These are phyloP conservation scores for Mechanitis messenoides DNA, from an alignment of 2,888 invertebrate species.

Conservation along the genomic window DNA sequence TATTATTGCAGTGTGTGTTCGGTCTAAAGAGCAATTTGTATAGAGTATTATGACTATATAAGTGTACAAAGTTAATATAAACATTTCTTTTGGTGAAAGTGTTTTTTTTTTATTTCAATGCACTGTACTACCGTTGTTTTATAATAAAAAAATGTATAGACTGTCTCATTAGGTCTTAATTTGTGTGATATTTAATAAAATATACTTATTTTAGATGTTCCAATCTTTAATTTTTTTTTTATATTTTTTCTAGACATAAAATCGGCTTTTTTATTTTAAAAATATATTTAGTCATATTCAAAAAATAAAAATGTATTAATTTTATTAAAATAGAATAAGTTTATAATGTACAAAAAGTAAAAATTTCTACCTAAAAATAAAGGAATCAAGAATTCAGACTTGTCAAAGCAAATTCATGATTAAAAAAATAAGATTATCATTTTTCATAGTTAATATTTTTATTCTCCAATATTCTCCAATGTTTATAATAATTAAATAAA, in stretches of 20 bases:
- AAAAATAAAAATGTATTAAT: no score
- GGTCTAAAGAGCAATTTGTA: not conserved
- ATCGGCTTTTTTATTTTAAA: not conserved
- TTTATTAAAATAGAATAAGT: no score
- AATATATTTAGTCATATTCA: no score
- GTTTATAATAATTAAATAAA: no score
- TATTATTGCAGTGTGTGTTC: not conserved
- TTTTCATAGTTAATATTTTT: no score
- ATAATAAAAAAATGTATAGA: not conserved
- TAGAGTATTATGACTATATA: not conserved
- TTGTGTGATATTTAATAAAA: constrained; percentile 2
- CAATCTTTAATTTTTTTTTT: not conserved
- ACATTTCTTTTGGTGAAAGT: not conserved
- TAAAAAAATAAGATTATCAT: no score
- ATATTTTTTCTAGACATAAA: not conserved
- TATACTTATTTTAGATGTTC: not conserved
- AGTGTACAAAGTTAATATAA: not conserved
- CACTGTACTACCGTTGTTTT: not conserved
- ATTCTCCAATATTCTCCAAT: no score
- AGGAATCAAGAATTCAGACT: no score
- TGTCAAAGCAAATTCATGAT: no score
- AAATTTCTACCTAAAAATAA: no score
- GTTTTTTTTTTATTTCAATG: not conserved
- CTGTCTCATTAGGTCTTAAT: not conserved
- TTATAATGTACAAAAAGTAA: no score